Percentiles rank a stretch among this genome's conserved stretches.
Conservation (phyloP, 2,888 invertebrate species). For the Leptinotarsa peninsularis region DNA sequence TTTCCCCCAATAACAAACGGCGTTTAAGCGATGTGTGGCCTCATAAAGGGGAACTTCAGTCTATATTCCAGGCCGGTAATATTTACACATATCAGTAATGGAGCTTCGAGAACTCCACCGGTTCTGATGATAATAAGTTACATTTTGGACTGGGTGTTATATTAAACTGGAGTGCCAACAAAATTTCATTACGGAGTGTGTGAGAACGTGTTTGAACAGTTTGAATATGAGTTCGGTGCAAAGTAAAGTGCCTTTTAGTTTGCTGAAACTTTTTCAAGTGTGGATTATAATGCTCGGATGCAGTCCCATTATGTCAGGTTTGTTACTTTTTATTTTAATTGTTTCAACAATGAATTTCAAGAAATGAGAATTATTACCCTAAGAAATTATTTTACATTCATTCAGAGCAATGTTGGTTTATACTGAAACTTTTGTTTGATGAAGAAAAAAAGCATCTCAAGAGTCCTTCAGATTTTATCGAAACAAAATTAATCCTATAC, state of each 20-base stretch:
- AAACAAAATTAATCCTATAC: no score
- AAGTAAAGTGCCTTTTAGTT: conserved; percentile 48
- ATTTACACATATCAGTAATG: conserved; percentile 38
- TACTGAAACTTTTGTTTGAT: no score
- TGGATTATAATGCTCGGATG: conserved; percentile 51
- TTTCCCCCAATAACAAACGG: conserved; percentile 42
- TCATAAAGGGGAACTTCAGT: conserved; percentile 37
- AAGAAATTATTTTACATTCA: no score
- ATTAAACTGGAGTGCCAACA: conserved; percentile 42
- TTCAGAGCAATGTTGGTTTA: no score
- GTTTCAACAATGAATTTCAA: neutral
- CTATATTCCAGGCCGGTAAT: conserved; percentile 35
- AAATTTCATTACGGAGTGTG: conserved; percentile 42
- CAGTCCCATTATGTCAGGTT: conserved; percentile 53
- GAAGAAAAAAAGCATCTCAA: no score
- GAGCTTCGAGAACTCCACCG: conserved; percentile 33
- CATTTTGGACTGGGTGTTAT: conserved; percentile 22
- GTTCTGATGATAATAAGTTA: conserved; percentile 38
- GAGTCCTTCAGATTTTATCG: no score
- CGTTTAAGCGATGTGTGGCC: conserved; percentile 39
- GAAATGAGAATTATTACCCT: no score
- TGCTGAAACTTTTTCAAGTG: conserved; percentile 52
- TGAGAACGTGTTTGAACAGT: conserved; percentile 43
- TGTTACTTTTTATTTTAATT: conserved; percentile 35
- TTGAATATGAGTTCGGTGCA: conserved; percentile 49